Evolutionary conservation across 2,888 invertebrate genomes (phyloP), one percentile per base, ranked within the genome.

Genomic region (Mycogona germanica): DNA sequence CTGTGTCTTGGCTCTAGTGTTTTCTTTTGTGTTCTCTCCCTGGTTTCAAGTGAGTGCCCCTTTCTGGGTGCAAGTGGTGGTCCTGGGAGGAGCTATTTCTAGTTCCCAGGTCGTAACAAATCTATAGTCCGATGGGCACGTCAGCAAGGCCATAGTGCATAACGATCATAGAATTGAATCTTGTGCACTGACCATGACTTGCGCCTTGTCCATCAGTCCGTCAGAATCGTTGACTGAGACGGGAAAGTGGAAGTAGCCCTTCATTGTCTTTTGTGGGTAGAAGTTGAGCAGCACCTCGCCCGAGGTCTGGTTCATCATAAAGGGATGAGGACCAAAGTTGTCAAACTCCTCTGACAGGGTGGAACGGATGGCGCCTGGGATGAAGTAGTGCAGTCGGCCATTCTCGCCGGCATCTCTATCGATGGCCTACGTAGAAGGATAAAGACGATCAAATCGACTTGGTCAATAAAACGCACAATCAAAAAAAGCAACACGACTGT

Each of bases 181-280:
- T n/a, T n/a, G n/a, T n/a, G n/a, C 9, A 52, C 49, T 61, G 67
- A 85, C 86, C 78, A 89, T 91, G 63, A 92, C 91, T 65, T 83
- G 80, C 0, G 92, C 86, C 57, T 79, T 79, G 69, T 91, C 92
- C 61, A 78, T 73, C 44, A 87, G 72, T 0, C 89, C 88, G 46
- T 80, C 81, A 0, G 86, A 82, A 67, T 93, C 92, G 68, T 88
- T 91, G 0, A 84, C 91, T 59, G 83, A 64, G 0, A 89, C 84
- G 78, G 82, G 81, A 64, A 93, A 91, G 71, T 91, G 87, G 66
- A 95, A 95, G 69, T 92, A 93, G 38, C 95, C 96, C 67, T 92
- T 93, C 95, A 93, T 93, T 53, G 87, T 87, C 63, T 87, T 84
- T 68, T 93, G 92, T 0, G 95, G 95, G 72, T 93, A 93, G 66